Evolutionary conservation across 2,797 vertebrate species (phyloP), one percentile per base, ranked within the genome.

Genomic region (Darevskia mixta): DNA sequence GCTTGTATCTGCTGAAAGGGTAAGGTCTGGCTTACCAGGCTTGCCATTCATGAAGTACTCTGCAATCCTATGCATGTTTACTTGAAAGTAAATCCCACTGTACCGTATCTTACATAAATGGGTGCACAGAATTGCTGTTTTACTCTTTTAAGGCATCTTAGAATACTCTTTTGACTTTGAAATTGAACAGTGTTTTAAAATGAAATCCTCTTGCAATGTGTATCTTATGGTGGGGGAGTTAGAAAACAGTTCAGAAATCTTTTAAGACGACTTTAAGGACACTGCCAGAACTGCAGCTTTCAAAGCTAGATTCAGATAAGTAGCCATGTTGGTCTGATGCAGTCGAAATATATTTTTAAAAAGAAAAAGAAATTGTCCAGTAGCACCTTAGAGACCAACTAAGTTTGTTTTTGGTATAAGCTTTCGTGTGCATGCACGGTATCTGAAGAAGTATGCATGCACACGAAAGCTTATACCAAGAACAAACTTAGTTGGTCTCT

Each of bases 121-220:
- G 13, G 32, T 83, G 78, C 35, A 8, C 13, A 29, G 61, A n/a
- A 41, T 43, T 58, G 10, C 71, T 38, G 32, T 2, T 23, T 84
- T 82, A 38, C 9, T 45, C 73, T 67, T 64, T 43, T 82, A 32
- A 55, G 18, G 66, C 35, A 20, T 11, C 29, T 58, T 17, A 80
- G 10, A 9, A 18, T 41, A 9, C 8, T 9, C 27, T 73, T 15
- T 75, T 71, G 23, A 23, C 27, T 86, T 87, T 41, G 29, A 29
- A 87, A 25, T 4, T n/a, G 69, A 67, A 85, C n/a, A 69, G 45
- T 41, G 32, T 82, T 77, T 80, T 83, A 66, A 25, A 83, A 27
- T 71, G n/a, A 61, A 64, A 64, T 41, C 35, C 49, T 75, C 29
- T 69, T 35, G 41, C 41, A 69, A 15, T 55, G 23, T 64, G 61